phyloP scores from a whole-genome alignment of 2,888 invertebrate species.

The Philaethria dido region DNA sequence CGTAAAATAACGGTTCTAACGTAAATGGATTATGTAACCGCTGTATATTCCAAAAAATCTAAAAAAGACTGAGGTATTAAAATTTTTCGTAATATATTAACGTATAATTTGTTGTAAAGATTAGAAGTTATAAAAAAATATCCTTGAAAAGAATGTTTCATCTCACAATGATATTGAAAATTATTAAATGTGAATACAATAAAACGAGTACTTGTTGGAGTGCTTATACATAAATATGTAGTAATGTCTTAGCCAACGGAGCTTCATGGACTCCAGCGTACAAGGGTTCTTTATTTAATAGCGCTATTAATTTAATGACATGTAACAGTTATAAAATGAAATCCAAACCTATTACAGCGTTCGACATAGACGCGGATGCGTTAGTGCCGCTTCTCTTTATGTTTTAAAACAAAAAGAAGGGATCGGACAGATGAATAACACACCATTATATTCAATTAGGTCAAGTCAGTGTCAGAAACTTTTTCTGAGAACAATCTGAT shows the following conservation, averaged over 20 bases:
- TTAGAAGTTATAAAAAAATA: not conserved
- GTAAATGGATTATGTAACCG: not conserved
- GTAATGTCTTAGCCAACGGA: constrained; percentile 1
- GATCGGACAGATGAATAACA: constrained; percentile 71
- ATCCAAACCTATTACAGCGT: constrained; percentile 51
- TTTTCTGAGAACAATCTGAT: constrained; percentile 77
- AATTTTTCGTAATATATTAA: not conserved
- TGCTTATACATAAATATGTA: constrained; percentile 12
- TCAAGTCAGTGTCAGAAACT: constrained; percentile 75
- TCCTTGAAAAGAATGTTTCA: not conserved
- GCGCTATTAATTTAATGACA: constrained; percentile 69
- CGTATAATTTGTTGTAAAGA: not conserved
- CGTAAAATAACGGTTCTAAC: constrained; percentile 48
- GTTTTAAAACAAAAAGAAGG: constrained; percentile 67
- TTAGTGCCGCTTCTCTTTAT: constrained; percentile 56
- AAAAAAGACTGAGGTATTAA: not conserved
- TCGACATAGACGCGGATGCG: constrained; percentile 45
- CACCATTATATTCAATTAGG: constrained; percentile 82
- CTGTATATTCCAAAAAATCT: not conserved
- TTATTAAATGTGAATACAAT: not conserved
- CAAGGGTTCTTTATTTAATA: constrained; percentile 61
- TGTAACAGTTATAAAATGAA: constrained; percentile 64
- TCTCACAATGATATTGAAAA: not conserved
- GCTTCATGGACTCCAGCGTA: constrained; percentile 38
- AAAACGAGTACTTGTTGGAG: not conserved